Percentiles rank a stretch among this genome's conserved stretches.
Evolutionary conservation across 2,113 vertebrate species (phyloP).

Genomic region (Motacilla alba): DNA sequence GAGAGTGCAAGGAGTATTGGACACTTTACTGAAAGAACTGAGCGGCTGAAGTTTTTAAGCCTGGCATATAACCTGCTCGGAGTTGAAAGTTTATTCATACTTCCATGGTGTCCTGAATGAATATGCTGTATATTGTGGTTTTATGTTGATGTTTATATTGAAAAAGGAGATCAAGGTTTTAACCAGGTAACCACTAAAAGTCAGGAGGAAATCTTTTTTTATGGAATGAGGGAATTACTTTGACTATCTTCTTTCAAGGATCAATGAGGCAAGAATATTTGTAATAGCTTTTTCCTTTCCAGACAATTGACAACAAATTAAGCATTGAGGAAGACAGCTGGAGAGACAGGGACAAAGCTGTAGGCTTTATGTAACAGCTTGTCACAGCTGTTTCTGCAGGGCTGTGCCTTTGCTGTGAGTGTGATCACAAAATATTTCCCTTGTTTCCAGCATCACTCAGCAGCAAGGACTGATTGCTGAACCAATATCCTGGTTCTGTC

Average conservation of each 20-base stretch:
- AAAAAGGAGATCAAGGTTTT: not conserved
- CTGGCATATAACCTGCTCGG: slow-evolving; percentile 55
- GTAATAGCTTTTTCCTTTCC: not conserved
- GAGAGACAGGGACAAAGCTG: not conserved
- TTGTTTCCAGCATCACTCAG: not conserved
- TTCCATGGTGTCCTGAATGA: not conserved
- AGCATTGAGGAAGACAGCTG: not conserved
- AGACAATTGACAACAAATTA: not conserved
- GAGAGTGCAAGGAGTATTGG: slow-evolving; percentile 56
- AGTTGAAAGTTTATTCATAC: slow-evolving; percentile 32
- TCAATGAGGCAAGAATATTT: not conserved
- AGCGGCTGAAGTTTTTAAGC: slow-evolving; percentile 66
- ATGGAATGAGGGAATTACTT: not conserved
- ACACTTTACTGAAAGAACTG: slow-evolving; percentile 55
- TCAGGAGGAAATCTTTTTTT: not conserved
- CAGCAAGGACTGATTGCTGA: not conserved
- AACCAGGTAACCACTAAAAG: not conserved
- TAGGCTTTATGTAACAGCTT: not conserved
- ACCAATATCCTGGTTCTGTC: not conserved
- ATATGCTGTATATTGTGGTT: not conserved
- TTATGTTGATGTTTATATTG: not conserved
- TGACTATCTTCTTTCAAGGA: not conserved
- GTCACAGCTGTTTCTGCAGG: not conserved
- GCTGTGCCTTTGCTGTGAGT: not conserved
- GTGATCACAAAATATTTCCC: not conserved